A percentile compares a stretch with the other conserved stretches of the same genome.
Evolutionary conservation across 2,797 vertebrate genomes (phyloP).

Genomic region (Rachycentron canadum): DNA sequence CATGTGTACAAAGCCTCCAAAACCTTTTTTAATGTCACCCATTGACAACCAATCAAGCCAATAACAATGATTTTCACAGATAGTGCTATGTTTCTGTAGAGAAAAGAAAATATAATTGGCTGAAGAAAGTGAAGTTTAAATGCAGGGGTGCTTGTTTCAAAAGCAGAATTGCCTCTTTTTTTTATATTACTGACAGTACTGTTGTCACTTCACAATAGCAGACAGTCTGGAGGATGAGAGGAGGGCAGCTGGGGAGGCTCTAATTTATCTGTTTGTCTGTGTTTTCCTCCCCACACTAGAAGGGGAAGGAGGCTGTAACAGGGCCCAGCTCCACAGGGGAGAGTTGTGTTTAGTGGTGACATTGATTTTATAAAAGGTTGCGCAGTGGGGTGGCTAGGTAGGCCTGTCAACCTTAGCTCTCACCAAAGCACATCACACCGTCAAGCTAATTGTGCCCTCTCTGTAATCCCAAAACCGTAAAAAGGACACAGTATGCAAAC

Average conservation of each 20-base stretch:
- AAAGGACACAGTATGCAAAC: slow-evolving; percentile 66
- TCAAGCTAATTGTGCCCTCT: slow-evolving; percentile 77
- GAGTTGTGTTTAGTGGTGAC: slow-evolving; percentile 82
- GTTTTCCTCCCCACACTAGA: slow-evolving; percentile 74
- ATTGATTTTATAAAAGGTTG: slow-evolving; percentile 89
- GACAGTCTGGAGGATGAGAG: slow-evolving; percentile 57
- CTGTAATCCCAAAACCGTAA: slow-evolving; percentile 50
- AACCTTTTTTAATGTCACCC: slow-evolving; percentile 54
- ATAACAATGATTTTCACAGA: slow-evolving; percentile 62
- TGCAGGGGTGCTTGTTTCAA: slow-evolving; percentile 60
- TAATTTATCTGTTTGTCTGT: slow-evolving; percentile 85
- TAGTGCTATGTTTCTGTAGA: slow-evolving; percentile 30
- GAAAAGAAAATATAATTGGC: slow-evolving; percentile 72
- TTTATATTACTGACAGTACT: slow-evolving; percentile 60
- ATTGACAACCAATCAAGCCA: slow-evolving; percentile 57
- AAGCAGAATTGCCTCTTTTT: slow-evolving; percentile 17
- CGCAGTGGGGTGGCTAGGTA: slow-evolving; percentile 78
- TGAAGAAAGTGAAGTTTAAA: slow-evolving; percentile 70
- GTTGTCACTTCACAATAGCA: slow-evolving; percentile 64
- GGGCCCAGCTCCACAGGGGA: slow-evolving; percentile 68
- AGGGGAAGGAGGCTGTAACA: slow-evolving; percentile 73
- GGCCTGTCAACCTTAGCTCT: slow-evolving; percentile 78
- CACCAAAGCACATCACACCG: slow-evolving; percentile 63
- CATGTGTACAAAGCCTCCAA: slow-evolving; percentile 43
- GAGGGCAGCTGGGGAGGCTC: slow-evolving; percentile 62